phyloP scores from a whole-genome alignment of 2,113 vertebrate genomes.

The Dicaeum eximium region DNA sequence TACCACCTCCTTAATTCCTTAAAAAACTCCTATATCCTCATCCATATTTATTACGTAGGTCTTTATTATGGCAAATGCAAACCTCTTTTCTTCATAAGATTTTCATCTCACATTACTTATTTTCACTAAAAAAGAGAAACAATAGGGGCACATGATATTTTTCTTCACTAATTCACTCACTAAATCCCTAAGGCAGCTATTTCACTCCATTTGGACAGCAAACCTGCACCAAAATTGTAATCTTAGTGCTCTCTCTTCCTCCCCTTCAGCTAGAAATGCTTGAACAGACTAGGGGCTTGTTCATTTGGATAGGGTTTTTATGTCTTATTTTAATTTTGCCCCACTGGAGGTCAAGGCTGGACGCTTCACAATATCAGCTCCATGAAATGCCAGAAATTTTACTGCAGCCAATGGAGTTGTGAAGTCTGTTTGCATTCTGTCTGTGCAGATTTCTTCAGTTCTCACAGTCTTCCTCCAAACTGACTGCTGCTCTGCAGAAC shows the following conservation, averaged over 20 bases:
- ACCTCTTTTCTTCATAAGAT: neutral
- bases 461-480: neutral
- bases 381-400: neutral
- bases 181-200: neutral
- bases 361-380: neutral
- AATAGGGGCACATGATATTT: neutral
- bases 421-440: neutral
- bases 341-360: neutral
- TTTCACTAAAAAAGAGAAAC: neutral
- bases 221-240: neutral
- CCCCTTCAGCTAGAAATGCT: neutral
- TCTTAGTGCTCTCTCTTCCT: neutral
- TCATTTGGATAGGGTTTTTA: neutral
- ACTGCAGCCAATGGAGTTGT: rapidly evolving
- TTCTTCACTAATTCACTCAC: neutral
- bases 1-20: neutral
- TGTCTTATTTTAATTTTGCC: neutral
- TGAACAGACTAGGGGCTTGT: neutral
- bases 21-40: neutral
- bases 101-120: neutral
- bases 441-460: neutral
- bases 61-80: neutral
- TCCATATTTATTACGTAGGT: neutral
- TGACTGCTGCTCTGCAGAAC: neutral
- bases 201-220: neutral